Base-by-base conservation (phyloP, 2,888 invertebrate species). In the Ecliptopera silaceata region DNA sequence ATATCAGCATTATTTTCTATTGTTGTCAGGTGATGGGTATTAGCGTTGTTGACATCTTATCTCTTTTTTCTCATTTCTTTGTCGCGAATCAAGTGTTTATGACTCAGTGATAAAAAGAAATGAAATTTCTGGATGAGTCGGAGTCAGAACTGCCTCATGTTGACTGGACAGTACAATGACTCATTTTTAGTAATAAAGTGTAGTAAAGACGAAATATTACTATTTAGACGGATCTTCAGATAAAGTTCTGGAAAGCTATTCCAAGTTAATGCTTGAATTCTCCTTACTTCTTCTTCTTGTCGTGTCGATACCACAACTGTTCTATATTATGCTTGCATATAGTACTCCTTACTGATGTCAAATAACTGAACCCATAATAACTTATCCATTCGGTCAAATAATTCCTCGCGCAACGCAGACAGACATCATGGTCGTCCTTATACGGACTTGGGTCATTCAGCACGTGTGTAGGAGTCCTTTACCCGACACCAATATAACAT, bases 401-500 rank as follows among this genome's bases (percentile, higher is more conserved):
- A 36, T 6, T 47, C 32, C 36, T 15, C 13, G 26, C 26, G 4
- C 15, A 15, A 43, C 22, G 31, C 12, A 31, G 11, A 22, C 38
- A 20, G 13, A 31, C 29, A 51, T 31, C 42, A 50, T 47, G 36
- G 54, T 43, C 47, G 4, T 26, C 36, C 31, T 8, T 41, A 43
- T 4, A 36, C 29, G 20, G 41, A 52, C 32, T 48, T 17, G 17
- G 58, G 39, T 41, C 72, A 77, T 71, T 68, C 64, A 61, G 68
- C 62, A 52, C 75, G 77, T 77, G 81, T 79, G 83, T 84, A 82
- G 82, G 82, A 75, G 82, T 82, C 69, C 63, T 69, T 68, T 45
- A 69, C 47, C 47, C 43, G 32, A 62, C 64, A 64, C 66, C 60
- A 70, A 68, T 57, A 69, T 72, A 71, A 63, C 62, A 52, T 61